Base-by-base conservation (phyloP, 2,113 vertebrate species). In the Podarcis cretensis region DNA sequence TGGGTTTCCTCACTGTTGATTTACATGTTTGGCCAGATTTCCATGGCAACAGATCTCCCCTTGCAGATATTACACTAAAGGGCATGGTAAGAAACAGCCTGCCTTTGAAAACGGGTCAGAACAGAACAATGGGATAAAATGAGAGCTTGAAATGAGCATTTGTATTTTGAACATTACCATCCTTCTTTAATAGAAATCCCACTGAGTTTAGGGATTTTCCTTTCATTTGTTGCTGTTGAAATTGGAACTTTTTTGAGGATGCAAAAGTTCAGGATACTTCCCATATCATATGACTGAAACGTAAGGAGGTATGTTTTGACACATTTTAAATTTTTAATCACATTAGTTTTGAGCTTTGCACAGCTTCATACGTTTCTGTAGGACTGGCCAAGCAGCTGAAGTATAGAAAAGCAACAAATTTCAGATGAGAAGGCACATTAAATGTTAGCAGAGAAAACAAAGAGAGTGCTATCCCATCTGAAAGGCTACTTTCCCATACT, bases 11-110 rank as follows among this genome's bases (percentile, higher is more conserved):
- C 94, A 98, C 97, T 93, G 96, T 98, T 95, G 94, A 97, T 96
- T 97, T 99, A 93, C 99, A 99, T 94, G 96, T 99, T 96, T 99
- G 99, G 98, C 99, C 99, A 18, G 99, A 99, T 97, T 99, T 99
- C 96, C 98, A 99, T 88, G 99, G 99, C 85, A 99, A 99, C 98
- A 97, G 99, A 92, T 99, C 99, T 85, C 99, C 99, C 76, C 97
- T 99, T 95, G 98, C 98, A 79, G 99, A 99, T 97, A 97, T 98
- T 93, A 97, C 97, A 92, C 95, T 99, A 87, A 99, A 98, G 94
- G 99, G 99, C 96, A 98, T 98, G 98, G 99, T 99, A 98, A 98
- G 98, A 95, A 96, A 97, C 93, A 96, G 92, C 89, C 89, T 94
- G 92, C 94, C 91, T 92, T 93, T 96, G 94, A 94, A 93, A 69